phyloP scores from a whole-genome alignment of 2,888 invertebrate genomes.

The Philopedon plagiatum region DNA sequence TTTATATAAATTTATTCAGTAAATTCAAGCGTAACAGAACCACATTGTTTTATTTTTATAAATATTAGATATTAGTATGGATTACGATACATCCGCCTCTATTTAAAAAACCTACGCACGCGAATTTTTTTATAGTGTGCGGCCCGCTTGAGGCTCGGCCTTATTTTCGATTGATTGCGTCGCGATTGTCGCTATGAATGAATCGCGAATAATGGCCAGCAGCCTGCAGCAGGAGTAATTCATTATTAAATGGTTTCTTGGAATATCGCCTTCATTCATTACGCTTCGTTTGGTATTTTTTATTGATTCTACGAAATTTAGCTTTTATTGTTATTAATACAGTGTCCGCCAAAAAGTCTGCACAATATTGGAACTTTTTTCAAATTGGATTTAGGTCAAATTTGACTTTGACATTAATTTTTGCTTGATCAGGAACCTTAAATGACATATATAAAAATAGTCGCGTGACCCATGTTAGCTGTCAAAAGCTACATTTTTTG shows the following conservation, averaged over 20 bases:
- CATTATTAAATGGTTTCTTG: constrained; percentile 16
- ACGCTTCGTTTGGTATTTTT: background rate
- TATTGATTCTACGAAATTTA: background rate
- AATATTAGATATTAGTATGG: background rate
- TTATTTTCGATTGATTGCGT: constrained; percentile 25
- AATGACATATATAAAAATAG: too few relatives aligned
- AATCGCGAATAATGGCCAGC: constrained; percentile 16
- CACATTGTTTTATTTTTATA: background rate
- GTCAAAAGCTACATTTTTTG: too few relatives aligned
- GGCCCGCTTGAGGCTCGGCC: constrained; percentile 17
- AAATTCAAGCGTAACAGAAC: too few relatives aligned
- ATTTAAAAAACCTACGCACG: constrained; percentile 7
- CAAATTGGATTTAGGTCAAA: too few relatives aligned
- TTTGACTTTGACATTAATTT: too few relatives aligned
- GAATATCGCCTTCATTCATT: constrained; percentile 18
- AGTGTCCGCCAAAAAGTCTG: too few relatives aligned
- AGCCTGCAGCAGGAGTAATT: constrained; percentile 17
- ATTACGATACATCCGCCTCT: constrained; percentile 11
- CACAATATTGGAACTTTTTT: too few relatives aligned
- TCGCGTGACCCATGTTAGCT: too few relatives aligned
- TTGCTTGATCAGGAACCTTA: too few relatives aligned
- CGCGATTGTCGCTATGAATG: constrained; percentile 24
- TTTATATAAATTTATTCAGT: too few relatives aligned
- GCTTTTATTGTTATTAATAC: too few relatives aligned
- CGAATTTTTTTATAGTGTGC: constrained; percentile 15